Base-by-base conservation (phyloP, 2,888 invertebrate genomes). In the Epinotia demarniana region DNA sequence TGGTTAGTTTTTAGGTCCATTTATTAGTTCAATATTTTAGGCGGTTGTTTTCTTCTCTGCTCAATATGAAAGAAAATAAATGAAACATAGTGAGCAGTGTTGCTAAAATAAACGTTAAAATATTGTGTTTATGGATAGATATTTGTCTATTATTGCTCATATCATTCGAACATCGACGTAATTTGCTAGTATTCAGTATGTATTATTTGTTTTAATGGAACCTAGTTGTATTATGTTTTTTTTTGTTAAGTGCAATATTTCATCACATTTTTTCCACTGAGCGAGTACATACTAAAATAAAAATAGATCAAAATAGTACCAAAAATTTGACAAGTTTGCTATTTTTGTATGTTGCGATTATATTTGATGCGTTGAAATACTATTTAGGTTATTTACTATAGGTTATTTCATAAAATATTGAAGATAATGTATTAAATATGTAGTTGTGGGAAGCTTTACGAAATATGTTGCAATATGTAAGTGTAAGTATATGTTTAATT, bases 121-220 rank as follows among this genome's bases (percentile, higher is more conserved):
- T 73, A 77, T 78, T 79, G 72, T 78, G 70, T 77, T 78, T 76
- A 76, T 80, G 73, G 73, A 75, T 70, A 79, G 77, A 76, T 77
- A 77, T 79, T 76, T 77, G 76, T 75, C 71, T 76, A 60, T 80
- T 81, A 80, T 85, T 89, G 92, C 92, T 92, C 92, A 92, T 90
- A 82, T 88, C 85, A 85, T 84, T 79, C 83, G 82, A 86, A 91
- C 92, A 92, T 90, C 92, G 92, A 92, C 87, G 80, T 89, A 86
- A 83, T 86, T 83, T 83, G 83, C 75, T 76, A 76, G 75, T 72
- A 77, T 76, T 79, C 66, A 67, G n/a, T 72, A 72, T 75, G 72
- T 75, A 75, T 71, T 75, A 75, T 75, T 75, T 75, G 58, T 46
- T 61, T 55, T 75, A 75, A 61, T 53, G 46, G 55, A 71, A 72